Evolutionary conservation across 2,888 invertebrate genomes (phyloP).

Genomic region (Stenchaetothrips biformis): DNA sequence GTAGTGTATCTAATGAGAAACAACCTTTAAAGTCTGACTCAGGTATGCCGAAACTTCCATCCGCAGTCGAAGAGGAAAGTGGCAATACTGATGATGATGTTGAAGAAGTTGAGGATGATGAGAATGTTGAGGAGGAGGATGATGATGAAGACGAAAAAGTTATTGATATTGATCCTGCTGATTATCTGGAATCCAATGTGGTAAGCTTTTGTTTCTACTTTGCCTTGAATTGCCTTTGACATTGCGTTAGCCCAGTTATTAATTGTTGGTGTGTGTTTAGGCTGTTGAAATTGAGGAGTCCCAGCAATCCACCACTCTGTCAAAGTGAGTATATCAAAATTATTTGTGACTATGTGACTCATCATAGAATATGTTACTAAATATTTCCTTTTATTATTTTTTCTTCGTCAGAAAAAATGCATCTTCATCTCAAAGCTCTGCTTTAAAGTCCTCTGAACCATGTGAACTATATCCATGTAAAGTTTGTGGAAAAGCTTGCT

Average conservation of each 20-base stretch:
- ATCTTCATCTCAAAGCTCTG: background rate
- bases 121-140: conserved; percentile 44
- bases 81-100: conserved; percentile 44
- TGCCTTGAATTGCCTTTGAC: background rate
- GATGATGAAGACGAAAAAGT: conserved; percentile 44
- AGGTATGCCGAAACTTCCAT: background rate
- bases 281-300: conserved; percentile 1
- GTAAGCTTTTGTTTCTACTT: background rate
- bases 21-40: background rate
- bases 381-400: background rate
- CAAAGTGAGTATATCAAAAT: background rate
- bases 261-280: background rate
- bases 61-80: conserved; percentile 32
- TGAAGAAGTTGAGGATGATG: conserved; percentile 43
- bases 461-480: conserved; percentile 35
- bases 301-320: background rate
- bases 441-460: conserved; percentile 3
- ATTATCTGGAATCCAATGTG: conserved; percentile 42
- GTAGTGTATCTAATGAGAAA: background rate
- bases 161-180: conserved; percentile 47
- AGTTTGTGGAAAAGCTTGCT: conserved; percentile 45
- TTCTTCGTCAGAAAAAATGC: background rate
- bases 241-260: background rate
- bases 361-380: background rate
- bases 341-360: no score